These are phyloP conservation scores for Macaca mulatta DNA, from an alignment of 2,113 vertebrate genomes.

Conservation along the genomic window DNA sequence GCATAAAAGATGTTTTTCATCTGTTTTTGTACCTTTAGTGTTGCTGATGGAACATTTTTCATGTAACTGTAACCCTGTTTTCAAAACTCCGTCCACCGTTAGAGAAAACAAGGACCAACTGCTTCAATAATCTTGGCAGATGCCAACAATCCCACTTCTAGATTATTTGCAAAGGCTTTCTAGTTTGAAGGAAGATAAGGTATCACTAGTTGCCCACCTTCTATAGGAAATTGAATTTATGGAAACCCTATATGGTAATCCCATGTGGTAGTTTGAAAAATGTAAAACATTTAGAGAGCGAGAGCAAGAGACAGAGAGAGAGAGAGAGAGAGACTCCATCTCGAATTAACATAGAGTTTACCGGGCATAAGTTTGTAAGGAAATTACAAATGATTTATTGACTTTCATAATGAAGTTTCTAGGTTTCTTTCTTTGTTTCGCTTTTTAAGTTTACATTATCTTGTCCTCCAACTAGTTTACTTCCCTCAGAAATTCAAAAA, in stretches of 20 bases:
- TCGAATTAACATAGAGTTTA: neutral
- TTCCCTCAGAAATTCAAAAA: neutral
- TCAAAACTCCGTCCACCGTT: neutral
- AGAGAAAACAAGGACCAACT: neutral
- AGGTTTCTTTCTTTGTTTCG: neutral
- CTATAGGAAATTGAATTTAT: neutral
- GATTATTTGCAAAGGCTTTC: neutral
- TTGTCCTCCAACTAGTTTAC: neutral
- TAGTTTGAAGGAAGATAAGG: neutral
- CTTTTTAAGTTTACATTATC: neutral
- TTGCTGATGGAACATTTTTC: neutral
- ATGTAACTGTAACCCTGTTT: neutral
- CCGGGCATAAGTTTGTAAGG: neutral
- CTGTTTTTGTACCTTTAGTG: neutral
- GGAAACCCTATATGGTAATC: neutral
- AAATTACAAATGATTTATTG: neutral
- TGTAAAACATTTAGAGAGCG: neutral
- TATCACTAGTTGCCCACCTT: neutral
- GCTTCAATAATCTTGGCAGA: neutral
- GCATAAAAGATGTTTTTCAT: neutral
- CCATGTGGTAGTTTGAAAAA: neutral
- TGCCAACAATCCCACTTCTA: neutral
- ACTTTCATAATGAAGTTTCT: neutral
- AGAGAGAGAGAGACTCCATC: no score
- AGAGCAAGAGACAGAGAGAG: neutral